Conservation (phyloP, 2,797 vertebrate genomes). For the Intellagama lesueurii region DNA sequence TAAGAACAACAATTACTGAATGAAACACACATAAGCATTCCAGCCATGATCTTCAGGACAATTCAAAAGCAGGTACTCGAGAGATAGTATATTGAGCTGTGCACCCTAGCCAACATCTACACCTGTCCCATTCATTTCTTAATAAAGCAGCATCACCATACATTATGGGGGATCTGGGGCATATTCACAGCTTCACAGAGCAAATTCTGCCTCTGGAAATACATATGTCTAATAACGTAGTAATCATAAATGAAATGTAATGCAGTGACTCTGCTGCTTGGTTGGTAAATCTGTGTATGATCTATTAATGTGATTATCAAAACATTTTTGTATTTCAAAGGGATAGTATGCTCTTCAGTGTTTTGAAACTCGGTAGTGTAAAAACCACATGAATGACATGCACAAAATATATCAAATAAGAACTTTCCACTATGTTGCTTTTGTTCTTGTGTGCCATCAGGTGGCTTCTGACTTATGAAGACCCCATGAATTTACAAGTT, state of each 20-base stretch:
- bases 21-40: background rate
- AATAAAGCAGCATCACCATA: background rate
- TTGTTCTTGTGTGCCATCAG: no score
- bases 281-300: background rate
- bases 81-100: background rate
- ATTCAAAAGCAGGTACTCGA: background rate
- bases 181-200: background rate
- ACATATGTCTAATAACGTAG: constrained; percentile 9
- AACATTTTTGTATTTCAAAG: background rate
- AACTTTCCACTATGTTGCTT: background rate
- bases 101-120: background rate
- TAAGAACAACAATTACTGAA: constrained; percentile 20
- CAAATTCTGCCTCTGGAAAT: constrained; percentile 12
- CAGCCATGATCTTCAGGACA: constrained; percentile 3
- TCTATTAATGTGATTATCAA: background rate
- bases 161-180: background rate
- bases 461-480: no score
- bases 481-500: no score
- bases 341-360: background rate
- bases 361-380: background rate
- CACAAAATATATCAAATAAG: background rate
- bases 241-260: constrained; percentile 31
- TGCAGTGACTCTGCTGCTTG: background rate
- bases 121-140: background rate
- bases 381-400: background rate